Evolutionary conservation across 2,797 vertebrate species (phyloP).

Genomic region (Poecilia velifera): DNA sequence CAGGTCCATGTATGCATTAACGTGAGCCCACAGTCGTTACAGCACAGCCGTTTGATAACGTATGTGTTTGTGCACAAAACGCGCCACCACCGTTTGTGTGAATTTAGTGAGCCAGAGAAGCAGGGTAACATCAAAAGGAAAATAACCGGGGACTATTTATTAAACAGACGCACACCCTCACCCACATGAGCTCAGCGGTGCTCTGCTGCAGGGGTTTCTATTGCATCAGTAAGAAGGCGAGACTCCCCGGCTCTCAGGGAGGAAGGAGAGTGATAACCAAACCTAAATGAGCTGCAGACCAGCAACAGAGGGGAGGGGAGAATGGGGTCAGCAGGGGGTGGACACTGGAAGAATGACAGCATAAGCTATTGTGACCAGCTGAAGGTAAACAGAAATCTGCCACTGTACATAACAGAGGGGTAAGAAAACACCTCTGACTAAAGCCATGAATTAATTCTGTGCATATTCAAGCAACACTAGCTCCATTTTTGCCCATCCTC

Average conservation of each 20-base stretch:
- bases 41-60: conserved; percentile 32
- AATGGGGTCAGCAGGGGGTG: neutral
- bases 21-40: neutral
- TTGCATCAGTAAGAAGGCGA: conserved; percentile 67
- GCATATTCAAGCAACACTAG: neutral
- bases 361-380: conserved; percentile 36
- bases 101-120: conserved; percentile 54
- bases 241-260: conserved; percentile 51
- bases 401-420: conserved; percentile 5
- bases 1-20: conserved; percentile 4
- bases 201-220: conserved; percentile 67
- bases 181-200: conserved; percentile 34
- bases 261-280: conserved; percentile 59
- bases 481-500: neutral
- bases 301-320: conserved; percentile 22
- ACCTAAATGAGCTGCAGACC: conserved; percentile 47
- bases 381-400: conserved; percentile 14
- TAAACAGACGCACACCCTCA: conserved; percentile 46
- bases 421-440: neutral
- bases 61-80: conserved; percentile 33
- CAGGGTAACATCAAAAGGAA: conserved; percentile 56
- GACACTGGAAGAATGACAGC: conserved; percentile 10
- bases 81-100: conserved; percentile 26
- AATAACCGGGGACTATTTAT: conserved; percentile 51
- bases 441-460: neutral